Percentiles rank a stretch among this genome's conserved stretches.
phyloP scores from a whole-genome alignment of 2,113 vertebrate genomes.

The Ranitomeya variabilis region DNA sequence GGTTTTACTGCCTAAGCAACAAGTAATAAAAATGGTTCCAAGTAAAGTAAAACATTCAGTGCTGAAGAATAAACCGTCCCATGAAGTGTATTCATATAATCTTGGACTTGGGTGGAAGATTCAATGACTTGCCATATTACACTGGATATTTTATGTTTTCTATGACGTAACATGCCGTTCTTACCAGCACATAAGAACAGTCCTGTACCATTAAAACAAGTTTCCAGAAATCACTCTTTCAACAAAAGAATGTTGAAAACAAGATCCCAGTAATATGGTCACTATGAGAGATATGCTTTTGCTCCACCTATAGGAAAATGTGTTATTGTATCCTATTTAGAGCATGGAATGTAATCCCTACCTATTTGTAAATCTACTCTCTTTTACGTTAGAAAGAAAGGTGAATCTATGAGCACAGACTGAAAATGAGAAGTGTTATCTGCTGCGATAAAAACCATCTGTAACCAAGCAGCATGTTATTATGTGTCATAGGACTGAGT shows the following conservation, averaged over 20 bases:
- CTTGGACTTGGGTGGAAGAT: not conserved
- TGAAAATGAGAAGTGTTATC: not conserved
- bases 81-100: not conserved
- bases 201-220: slow-evolving; percentile 7
- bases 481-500: not conserved
- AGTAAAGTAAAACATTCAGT: not conserved
- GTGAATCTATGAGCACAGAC: slow-evolving; percentile 16
- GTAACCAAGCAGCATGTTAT: slow-evolving; percentile 20
- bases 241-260: slow-evolving; percentile 32
- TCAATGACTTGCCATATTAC: not conserved
- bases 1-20: not conserved
- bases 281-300: not conserved
- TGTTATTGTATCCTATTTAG: not conserved
- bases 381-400: not conserved
- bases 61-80: not conserved
- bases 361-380: not conserved
- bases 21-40: not conserved
- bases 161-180: not conserved
- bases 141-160: slow-evolving; percentile 16
- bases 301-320: slow-evolving; percentile 25
- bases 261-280: not conserved
- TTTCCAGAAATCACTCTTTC: slow-evolving; percentile 38
- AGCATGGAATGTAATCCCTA: not conserved
- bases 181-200: not conserved
- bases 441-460: slow-evolving; percentile 20